Percentiles rank a stretch among this genome's conserved stretches.
Conservation (phyloP, 1,140 invertebrate species). For the Aphis craccivora region DNA sequence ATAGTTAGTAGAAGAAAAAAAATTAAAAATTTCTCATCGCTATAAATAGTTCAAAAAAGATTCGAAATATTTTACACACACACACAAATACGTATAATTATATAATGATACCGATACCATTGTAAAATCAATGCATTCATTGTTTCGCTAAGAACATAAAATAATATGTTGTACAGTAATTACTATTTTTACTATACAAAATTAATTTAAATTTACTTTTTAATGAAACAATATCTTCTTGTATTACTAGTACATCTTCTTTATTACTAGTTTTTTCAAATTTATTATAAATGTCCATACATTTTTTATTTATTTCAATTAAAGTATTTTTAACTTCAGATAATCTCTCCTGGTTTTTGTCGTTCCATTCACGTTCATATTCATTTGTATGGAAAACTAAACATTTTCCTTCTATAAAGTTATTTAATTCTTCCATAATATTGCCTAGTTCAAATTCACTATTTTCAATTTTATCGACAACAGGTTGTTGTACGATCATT, state of each 20-base stretch:
- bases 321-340: background rate
- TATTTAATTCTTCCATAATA: background rate
- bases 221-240: background rate
- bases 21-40: too few relatives aligned
- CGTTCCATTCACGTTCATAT: background rate
- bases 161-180: background rate
- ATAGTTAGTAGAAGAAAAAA: too few relatives aligned
- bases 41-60: too few relatives aligned
- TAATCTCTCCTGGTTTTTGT: background rate
- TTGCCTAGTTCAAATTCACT: background rate
- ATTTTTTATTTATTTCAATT: background rate
- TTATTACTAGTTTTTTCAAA: background rate
- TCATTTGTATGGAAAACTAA: conserved; percentile 25
- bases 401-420: background rate
- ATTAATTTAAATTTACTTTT: conserved; percentile 2
- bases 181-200: background rate
- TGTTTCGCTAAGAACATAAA: too few relatives aligned
- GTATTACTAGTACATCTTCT: background rate
- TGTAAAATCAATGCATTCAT: too few relatives aligned
- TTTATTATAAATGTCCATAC: background rate
- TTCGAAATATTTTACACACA: too few relatives aligned
- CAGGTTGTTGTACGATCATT: background rate
- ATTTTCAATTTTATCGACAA: background rate
- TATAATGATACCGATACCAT: too few relatives aligned
- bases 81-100: too few relatives aligned